These are phyloP conservation scores for Pseudopodoces humilis DNA, from an alignment of 2,113 vertebrate species.

Conservation along the genomic window DNA sequence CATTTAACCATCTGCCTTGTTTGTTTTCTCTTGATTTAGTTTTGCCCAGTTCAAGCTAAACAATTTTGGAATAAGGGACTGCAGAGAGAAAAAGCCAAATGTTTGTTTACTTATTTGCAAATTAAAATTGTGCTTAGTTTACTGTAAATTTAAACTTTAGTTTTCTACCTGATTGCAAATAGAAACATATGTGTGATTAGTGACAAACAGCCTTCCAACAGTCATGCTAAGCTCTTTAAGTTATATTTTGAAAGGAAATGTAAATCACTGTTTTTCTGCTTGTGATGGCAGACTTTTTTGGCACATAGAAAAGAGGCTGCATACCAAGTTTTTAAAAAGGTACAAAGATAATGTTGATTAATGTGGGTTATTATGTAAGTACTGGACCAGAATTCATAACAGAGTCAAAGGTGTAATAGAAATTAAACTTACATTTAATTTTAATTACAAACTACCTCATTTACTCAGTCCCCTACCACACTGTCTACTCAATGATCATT, in stretches of 20 bases:
- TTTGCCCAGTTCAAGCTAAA: not conserved
- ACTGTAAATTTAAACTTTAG: conserved; percentile 7
- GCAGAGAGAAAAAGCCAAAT: not conserved
- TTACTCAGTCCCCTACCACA: not conserved
- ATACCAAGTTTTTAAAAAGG: not conserved
- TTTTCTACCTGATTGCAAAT: conserved; percentile 51
- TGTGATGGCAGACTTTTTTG: not conserved
- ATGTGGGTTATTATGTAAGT: conserved; percentile 44
- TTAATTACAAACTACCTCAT: conserved; percentile 31
- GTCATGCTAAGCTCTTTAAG: not conserved
- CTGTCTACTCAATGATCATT: not conserved
- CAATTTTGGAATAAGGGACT: not conserved
- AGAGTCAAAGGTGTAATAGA: conserved; percentile 45
- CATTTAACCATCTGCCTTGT: conserved; percentile 28
- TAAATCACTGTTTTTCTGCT: not conserved
- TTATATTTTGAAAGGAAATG: not conserved
- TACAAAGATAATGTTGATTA: conserved; percentile 46
- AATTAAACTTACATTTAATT: conserved; percentile 60
- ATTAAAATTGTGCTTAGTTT: not conserved
- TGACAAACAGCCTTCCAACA: not conserved
- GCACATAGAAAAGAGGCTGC: not conserved
- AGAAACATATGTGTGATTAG: not conserved
- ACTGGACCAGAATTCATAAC: conserved; percentile 29
- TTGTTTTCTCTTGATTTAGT: conserved; percentile 16
- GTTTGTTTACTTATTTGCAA: not conserved